Evolutionary conservation across 1,140 invertebrate species (phyloP), one percentile per base, ranked within the genome.

Genomic region (Drosophila bifasciata): DNA sequence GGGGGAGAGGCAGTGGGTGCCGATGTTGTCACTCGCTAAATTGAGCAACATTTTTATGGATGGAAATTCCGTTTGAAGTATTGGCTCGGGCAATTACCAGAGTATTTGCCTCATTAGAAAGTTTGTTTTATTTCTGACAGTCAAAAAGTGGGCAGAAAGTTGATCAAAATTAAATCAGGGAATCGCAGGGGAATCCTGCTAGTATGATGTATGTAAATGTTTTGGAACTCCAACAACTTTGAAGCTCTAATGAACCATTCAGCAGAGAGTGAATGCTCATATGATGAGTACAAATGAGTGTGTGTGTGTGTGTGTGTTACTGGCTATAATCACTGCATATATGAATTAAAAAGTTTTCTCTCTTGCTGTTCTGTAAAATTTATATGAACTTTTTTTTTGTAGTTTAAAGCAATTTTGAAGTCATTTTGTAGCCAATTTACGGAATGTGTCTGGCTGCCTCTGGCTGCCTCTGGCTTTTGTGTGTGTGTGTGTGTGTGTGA

Each of bases 331-430:
- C 83, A 86, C 77, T 78, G 83, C 83, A 88, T 77, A 75, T 36
- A 69, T 79, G 80, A 84, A 84, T 84, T 84, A 84, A 84, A 84
- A 36, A 84, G 84, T 53, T 84, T 84, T 76, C 32, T 59, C 17
- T 49, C 13, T 28, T 25, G 1, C 23, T 25, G 15, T 25, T 21
- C 16, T 17, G 59, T 59, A 21, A 17, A 46, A 40, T 53, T 48
- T 41, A 7, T 25, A 7, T 53, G 51, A 40, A 23, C 40, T 53
- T 88, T 88, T 9, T 32, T 9, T 2, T 36, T 88, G 78, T 85
- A 88, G 83, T 79, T 88, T 88, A 88, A 88, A 88, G 83, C 83
- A 88, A 88, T 88, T 36, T 88, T 88, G 70, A 88, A 88, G 83
- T 88, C 83, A 88, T 88, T 36, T 88, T 88, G 83, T 83, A 88